Base-by-base conservation (phyloP, 2,113 vertebrate species). In the Psammodynastes pulverulentus region DNA sequence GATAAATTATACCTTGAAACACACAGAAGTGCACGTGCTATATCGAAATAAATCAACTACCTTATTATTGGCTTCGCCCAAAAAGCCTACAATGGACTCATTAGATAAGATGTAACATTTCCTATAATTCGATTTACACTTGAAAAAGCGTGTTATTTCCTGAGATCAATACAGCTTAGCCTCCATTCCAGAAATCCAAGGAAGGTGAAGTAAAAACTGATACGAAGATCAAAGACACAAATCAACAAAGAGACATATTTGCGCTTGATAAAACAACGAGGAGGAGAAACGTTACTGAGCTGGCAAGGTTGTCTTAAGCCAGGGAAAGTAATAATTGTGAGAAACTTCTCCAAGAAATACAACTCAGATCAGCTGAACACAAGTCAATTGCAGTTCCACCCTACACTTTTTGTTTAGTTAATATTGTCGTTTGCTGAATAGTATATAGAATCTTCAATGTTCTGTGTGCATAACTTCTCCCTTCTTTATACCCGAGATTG, bases 161-260 rank as follows among this genome's bases (percentile, higher is more conserved):
- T n/a, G 91, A 88, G 92, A 96, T 95, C 94, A 43, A 91, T 96
- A 94, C 91, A 91, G 91, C 92, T 95, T 95, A 95, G 94, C 94
- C 94, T 96, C 94, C n/a, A 79, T 96, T 96, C 96, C 94, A 89
- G 67, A 94, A 95, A 94, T 67, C 52, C 85, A 90, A 92, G 9
- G 49, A 91, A 92, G 29, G 87, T 86, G 92, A 67, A 67, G n/a
- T 89, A 84, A 72, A 87, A 90, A 9, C 19, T 92, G 92, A 62
- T 94, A 92, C 89, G 93, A 91, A 88, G 92, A 89, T 92, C 88
- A 46, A 89, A 92, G 92, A 17, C 2, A 19, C 21, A 84, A 95
- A 91, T 26, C 91, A 90, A 93, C 90, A 89, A 39, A 72, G 67
- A 39, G n/a, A 19, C 15, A 79, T 79, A 89, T 79, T 21, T 46